Evolutionary conservation across 2,888 invertebrate species (phyloP).

Genomic region (Idaea dimidiata): DNA sequence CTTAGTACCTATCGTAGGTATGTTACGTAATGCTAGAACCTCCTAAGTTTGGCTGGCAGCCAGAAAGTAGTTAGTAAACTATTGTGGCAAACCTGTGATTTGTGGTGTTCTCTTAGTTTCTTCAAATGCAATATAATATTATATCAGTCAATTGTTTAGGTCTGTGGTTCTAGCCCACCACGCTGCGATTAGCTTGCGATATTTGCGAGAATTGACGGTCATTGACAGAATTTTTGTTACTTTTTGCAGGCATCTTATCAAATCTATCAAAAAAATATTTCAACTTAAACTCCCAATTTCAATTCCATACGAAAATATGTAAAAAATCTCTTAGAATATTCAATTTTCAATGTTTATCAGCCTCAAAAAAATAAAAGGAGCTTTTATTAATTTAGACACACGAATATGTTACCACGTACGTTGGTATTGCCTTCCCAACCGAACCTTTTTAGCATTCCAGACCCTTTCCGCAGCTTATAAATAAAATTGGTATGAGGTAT

Average conservation of each 20-base stretch:
- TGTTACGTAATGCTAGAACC: constrained; percentile 36
- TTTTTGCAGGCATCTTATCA: too few species aligned
- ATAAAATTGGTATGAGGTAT: constrained; percentile 7
- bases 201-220: too few species aligned
- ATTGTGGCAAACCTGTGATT: constrained; percentile 26
- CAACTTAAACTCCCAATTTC: too few species aligned
- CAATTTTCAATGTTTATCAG: neutral
- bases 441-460: constrained; percentile 25
- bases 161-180: too few species aligned
- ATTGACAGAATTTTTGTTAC: too few species aligned
- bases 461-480: constrained; percentile 21
- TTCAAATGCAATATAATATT: neutral
- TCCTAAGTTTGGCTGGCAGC: constrained; percentile 44
- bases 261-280: too few species aligned
- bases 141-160: too few species aligned
- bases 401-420: neutral
- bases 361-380: constrained; percentile 3
- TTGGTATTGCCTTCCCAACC: constrained; percentile 16
- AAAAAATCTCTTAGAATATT: neutral
- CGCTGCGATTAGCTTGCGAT: too few species aligned
- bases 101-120: constrained; percentile 3
- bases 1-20: constrained; percentile 39
- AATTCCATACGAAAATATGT: too few species aligned
- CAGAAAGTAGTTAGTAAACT: constrained; percentile 35
- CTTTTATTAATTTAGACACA: neutral